phyloP scores from a whole-genome alignment of 37 sponge, comb jelly and placozoan genomes.

The Cliona cf. orientalis region DNA sequence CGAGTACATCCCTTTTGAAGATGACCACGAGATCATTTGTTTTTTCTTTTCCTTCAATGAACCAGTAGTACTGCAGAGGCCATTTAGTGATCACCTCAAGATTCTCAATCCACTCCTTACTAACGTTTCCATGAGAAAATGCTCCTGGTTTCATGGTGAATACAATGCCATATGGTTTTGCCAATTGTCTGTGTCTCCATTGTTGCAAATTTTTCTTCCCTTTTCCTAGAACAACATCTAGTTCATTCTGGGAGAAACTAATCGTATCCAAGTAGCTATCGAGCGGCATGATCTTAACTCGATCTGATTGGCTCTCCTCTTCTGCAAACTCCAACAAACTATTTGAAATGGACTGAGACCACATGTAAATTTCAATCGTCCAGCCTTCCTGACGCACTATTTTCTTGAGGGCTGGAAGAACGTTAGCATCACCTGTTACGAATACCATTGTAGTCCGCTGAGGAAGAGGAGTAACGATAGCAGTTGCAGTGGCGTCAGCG shows the following conservation, averaged over 20 bases:
- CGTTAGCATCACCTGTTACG: slow-evolving; percentile 43
- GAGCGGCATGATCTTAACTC: neutral
- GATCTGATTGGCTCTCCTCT: neutral
- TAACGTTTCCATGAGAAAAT: neutral
- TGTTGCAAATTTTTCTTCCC: too few relatives aligned
- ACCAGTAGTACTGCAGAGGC: slow-evolving; percentile 23
- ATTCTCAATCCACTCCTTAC: neutral
- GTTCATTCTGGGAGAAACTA: too few relatives aligned
- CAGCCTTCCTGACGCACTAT: slow-evolving; percentile 8
- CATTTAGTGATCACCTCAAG: slow-evolving; percentile 25
- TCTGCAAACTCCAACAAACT: neutral
- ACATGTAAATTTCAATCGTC: slow-evolving; percentile 39
- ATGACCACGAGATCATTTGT: slow-evolving; percentile 19
- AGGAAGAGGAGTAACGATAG: slow-evolving; percentile 1
- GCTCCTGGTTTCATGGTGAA: neutral
- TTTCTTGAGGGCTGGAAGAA: slow-evolving; percentile 23
- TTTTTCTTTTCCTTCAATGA: neutral
- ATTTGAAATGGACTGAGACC: slow-evolving; percentile 36
- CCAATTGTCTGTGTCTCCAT: too few relatives aligned
- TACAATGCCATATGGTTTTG: neutral
- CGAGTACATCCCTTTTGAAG: too few relatives aligned
- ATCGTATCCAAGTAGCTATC: neutral
- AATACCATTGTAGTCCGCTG: slow-evolving; percentile 27
- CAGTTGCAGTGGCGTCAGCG: slow-evolving; percentile 18
- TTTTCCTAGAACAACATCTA: too few relatives aligned